Base-by-base conservation (phyloP, 1,140 invertebrate species). In the Rhagoletis pomonella region DNA sequence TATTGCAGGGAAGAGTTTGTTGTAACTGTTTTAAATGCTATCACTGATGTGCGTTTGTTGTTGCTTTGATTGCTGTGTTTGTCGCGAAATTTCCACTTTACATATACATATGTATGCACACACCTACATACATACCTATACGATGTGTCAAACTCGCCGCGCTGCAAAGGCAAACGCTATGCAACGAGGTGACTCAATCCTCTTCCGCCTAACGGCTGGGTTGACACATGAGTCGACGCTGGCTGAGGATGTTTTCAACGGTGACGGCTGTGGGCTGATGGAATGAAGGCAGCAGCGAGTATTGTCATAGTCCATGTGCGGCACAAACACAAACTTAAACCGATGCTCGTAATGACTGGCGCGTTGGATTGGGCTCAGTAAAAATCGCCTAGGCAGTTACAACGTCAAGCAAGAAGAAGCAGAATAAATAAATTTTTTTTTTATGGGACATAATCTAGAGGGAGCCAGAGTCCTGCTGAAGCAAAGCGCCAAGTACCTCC, bases 141-240 rank as follows among this genome's bases (percentile, higher is more conserved):
- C 50, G 50, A 55, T 55, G 50, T 55, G 50, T 7, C 50, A 62
- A 12, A 17, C 59, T 7, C 12, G 42, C 44, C 17, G 50, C 29
- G 44, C 44, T n/a, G n/a, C 73, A n/a, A 77, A 44, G 29, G 39
- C 10, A 42, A 14, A 14, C 42, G 42, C 29, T 44, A 69, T 4
- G 67, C 73, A 47, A 44, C 17, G 4, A 44, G 73, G 39, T 10
- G 73, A 81, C 47, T 81, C 73, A 81, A 81, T 81, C 19, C 73
- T 81, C 47, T 55, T 81, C 73, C 73, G 73, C 12, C 17, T 55
- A 47, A 58, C 73, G 73, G 73, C 73, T 81, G 73, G 47, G 4
- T 44, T 42, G 50, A 58, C 73, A 81, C 47, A 81, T 50, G 14
- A 55, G 29, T 59, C 50, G n/a, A 12, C n/a, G 50, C 62, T 47